Evolutionary conservation across 2,113 vertebrate species (phyloP).

Genomic region (zebrafish (Danio rerio)): GRCz12tu NC_133193.1:13383001-13383500

Average conservation of each 20-base stretch:
- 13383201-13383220: too few relatives aligned
- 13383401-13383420: too few relatives aligned
- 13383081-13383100: neutral
- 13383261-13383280: neutral
- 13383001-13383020: neutral
- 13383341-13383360: neutral
- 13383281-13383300: too few relatives aligned
- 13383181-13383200: too few relatives aligned
- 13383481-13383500: too few relatives aligned
- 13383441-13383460: neutral
- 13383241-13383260: neutral
- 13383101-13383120: too few relatives aligned
- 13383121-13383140: too few relatives aligned
- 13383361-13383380: neutral
- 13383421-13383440: neutral
- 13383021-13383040: neutral
- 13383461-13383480: too few relatives aligned
- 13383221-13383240: too few relatives aligned
- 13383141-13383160: too few relatives aligned
- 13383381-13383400: neutral
- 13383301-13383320: too few relatives aligned
- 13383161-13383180: too few relatives aligned
- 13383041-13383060: neutral
- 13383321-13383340: neutral
- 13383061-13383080: neutral